phyloP scores from a whole-genome alignment of 2,797 vertebrate species.

The Poecilia picta region DNA sequence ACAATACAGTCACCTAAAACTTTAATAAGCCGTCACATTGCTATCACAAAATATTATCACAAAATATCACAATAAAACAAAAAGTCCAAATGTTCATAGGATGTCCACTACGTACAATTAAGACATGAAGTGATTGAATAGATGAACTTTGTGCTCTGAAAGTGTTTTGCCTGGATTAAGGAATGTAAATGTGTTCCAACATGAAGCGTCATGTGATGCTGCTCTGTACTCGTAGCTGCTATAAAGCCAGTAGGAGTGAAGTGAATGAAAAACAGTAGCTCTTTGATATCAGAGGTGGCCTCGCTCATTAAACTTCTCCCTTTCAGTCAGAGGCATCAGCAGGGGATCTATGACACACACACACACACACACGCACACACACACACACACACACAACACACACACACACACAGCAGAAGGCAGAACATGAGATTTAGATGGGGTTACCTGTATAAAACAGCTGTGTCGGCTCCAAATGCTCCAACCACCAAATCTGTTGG shows the following conservation, averaged over 20 bases:
- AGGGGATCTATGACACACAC: constrained; percentile 9
- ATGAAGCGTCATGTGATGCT: neutral
- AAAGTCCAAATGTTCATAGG: neutral
- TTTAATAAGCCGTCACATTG: too few species aligned
- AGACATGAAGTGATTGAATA: neutral
- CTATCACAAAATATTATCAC: too few species aligned
- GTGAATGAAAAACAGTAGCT: constrained; percentile 31
- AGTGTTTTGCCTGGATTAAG: neutral
- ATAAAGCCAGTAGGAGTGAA: constrained; percentile 42
- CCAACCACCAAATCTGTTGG: constrained; percentile 89
- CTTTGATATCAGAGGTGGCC: constrained; percentile 66
- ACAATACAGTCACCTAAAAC: neutral
- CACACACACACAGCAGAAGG: constrained; percentile 8
- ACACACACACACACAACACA: neutral
- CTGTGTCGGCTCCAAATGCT: constrained; percentile 90
- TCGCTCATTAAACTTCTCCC: constrained; percentile 40
- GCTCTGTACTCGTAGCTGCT: constrained; percentile 2
- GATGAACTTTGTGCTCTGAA: neutral
- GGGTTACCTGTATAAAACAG: constrained; percentile 88
- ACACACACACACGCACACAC: constrained; percentile 12
- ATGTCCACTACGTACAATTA: too few species aligned
- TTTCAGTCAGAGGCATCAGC: constrained; percentile 30
- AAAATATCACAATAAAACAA: too few species aligned
- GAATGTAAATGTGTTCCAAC: neutral
- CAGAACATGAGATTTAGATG: neutral